phyloP scores from a whole-genome alignment of 2,113 vertebrate genomes.

The Rostratula benghalensis region DNA sequence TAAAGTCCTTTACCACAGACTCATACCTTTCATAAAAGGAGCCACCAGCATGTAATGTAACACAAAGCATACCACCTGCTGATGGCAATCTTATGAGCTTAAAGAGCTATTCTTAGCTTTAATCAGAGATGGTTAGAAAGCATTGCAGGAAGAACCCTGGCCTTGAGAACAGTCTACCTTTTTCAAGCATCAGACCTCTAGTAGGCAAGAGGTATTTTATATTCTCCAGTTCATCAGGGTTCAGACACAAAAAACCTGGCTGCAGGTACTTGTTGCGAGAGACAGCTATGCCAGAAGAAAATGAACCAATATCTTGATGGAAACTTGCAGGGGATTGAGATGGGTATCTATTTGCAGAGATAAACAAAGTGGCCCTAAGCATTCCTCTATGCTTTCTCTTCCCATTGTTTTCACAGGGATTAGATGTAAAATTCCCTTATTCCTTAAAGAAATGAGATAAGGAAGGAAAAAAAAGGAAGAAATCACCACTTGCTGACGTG shows the following conservation, averaged over 20 bases:
- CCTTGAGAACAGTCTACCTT: neutral
- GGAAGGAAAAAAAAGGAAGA: neutral
- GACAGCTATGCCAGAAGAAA: fast-evolving
- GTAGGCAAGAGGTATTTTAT: neutral
- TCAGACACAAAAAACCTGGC: neutral
- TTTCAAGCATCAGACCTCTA: neutral
- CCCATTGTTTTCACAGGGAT: neutral
- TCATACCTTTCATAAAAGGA: neutral
- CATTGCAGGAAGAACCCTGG: neutral
- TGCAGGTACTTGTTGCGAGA: neutral
- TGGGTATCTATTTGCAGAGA: neutral
- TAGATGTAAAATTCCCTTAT: neutral
- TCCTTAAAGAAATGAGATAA: neutral
- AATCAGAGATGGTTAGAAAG: neutral
- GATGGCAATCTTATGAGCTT: neutral
- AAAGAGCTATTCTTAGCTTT: neutral
- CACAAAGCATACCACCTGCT: neutral
- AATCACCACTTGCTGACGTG: neutral
- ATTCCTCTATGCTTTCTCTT: neutral
- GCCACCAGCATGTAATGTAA: neutral
- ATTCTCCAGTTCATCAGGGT: neutral
- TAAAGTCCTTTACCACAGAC: neutral
- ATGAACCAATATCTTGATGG: fast-evolving
- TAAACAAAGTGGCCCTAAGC: neutral
- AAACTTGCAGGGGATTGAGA: neutral